Base-by-base conservation (phyloP, 2,888 invertebrate species). In the Campoplex nolae region DNA sequence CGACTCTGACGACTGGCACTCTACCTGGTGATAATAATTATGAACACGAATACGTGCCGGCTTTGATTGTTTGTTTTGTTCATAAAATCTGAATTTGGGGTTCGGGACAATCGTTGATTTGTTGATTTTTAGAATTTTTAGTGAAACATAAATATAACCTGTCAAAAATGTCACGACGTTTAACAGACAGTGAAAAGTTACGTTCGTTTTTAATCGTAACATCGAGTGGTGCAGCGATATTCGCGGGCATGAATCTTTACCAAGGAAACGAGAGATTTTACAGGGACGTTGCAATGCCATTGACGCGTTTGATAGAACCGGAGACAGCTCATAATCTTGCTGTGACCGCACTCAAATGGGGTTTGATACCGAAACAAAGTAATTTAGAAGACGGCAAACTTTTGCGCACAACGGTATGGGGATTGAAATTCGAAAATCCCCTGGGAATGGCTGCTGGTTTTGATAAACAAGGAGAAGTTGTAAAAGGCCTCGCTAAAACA, bases 371-470 rank as follows among this genome's bases (percentile, higher is more conserved):
- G 16, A 94, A 95, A 88, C 95, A 96, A 90, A 94, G 92, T 76
- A 95, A 94, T 85, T 8, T 62, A 9, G 92, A 95, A 81, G 97
- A 98, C 94, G 96, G 97, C 3, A 93, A 95, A 42, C 94, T 95
- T 86, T 95, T 98, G 93, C 95, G 96, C 93, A 97, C 97, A 0
- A 95, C 95, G 79, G 95, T 99, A 71, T 97, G 98, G 93, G 96
- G 96, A 35, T 95, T 96, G 87, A 94, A 96, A 18, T 96, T 99
- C 87, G 95, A 96, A 80, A 99, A 99, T 95, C 99, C 99, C 0
- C 95, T 99, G 90, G 99, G 99, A n/a, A 97, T 99, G 92, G 99
- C 99, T 42, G 99, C 99, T 83, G 99, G 99, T 8, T 99, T 99
- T 95, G 99, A 99, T 94, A 99, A 99, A 94, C 97, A 99, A 95